These are phyloP conservation scores for Papilio protenor DNA, from an alignment of 2,888 invertebrate species.

Conservation along the genomic window DNA sequence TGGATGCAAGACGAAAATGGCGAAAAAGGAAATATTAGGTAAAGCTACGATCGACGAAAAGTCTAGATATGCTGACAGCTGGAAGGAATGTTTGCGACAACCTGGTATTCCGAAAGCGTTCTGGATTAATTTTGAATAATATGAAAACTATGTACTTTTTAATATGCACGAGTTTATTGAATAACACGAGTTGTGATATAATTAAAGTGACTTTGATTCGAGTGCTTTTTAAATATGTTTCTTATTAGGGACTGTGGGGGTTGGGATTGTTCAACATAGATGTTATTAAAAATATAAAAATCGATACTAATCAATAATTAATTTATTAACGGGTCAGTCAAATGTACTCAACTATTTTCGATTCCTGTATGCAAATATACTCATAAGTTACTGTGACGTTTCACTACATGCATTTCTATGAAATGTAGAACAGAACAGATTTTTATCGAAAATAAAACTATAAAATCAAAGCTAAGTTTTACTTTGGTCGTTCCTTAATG, in stretches of 20 bases:
- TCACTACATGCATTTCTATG: too few relatives aligned
- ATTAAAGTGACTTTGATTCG: background rate
- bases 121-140: conserved; percentile 83
- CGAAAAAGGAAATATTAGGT: conserved; percentile 88
- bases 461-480: too few relatives aligned
- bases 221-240: too few relatives aligned
- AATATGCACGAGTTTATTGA: background rate
- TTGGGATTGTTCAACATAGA: background rate
- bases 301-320: too few relatives aligned
- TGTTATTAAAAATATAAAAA: background rate
- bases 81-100: conserved; percentile 84
- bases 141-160: background rate
- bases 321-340: too few relatives aligned
- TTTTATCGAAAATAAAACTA: too few relatives aligned
- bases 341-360: too few relatives aligned
- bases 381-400: too few relatives aligned
- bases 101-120: conserved; percentile 84
- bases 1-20: conserved; percentile 87
- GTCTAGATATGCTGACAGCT: conserved; percentile 83
- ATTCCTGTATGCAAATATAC: too few relatives aligned
- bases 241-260: background rate
- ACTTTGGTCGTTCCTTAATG: too few relatives aligned
- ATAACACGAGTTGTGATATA: background rate
- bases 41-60: conserved; percentile 87
- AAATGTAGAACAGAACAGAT: too few relatives aligned